A percentile compares a stretch with the other conserved stretches of the same genome.
Conservation (phyloP, 53 echinoderm and acorn worm species). For the Arbacia lixula region DNA sequence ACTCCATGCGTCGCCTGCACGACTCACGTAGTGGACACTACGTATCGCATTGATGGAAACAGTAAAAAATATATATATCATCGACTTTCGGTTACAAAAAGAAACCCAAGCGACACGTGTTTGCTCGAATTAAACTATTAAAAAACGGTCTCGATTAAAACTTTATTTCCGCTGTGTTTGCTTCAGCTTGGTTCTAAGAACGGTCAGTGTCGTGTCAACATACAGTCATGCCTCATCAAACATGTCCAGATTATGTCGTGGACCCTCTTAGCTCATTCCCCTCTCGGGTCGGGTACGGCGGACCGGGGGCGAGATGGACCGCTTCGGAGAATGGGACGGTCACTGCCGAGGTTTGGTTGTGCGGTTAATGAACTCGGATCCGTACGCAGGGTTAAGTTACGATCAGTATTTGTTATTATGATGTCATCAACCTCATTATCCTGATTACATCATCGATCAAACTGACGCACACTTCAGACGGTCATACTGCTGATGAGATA, state of each 20-base stretch:
- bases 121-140: constrained; percentile 28
- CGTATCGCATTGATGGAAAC: too few species aligned
- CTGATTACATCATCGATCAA: neutral
- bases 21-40: constrained; percentile 8
- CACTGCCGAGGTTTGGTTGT: constrained; percentile 21
- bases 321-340: neutral
- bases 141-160: constrained; percentile 25
- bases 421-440: neutral
- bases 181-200: neutral
- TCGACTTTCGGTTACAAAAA: too few species aligned
- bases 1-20: constrained; percentile 29
- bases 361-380: constrained; percentile 8
- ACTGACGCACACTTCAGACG: neutral
- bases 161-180: neutral
- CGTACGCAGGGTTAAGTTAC: neutral
- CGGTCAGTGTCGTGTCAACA: constrained; percentile 15
- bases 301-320: neutral
- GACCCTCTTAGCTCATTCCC: too few species aligned
- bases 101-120: constrained; percentile 2
- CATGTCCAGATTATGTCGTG: too few species aligned
- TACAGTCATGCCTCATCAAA: constrained; percentile 32
- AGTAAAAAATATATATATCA: too few species aligned
- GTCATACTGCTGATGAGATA: too few species aligned
- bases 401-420: neutral
- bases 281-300: too few species aligned